These are phyloP conservation scores for Agelas oroides DNA, from an alignment of 37 sponge, comb jelly and placozoan species.

Conservation along the genomic window DNA sequence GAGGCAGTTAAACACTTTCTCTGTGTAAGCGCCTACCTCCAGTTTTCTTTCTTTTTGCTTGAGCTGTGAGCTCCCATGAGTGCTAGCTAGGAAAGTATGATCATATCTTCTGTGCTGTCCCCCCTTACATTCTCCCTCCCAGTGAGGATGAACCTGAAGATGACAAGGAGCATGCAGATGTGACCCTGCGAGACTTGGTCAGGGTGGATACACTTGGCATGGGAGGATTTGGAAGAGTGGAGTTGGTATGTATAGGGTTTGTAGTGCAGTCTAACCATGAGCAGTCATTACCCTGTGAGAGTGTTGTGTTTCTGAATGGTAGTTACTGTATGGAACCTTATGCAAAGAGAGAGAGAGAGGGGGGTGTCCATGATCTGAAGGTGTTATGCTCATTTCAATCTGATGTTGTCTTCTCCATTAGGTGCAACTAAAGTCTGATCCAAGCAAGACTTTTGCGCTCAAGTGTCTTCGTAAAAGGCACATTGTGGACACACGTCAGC, in stretches of 20 bases:
- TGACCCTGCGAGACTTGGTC: conserved; percentile 79
- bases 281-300: background rate
- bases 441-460: conserved; percentile 87
- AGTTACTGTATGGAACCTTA: too few relatives aligned
- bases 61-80: too few relatives aligned
- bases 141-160: conserved; percentile 26
- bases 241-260: conserved; percentile 78
- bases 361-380: too few relatives aligned
- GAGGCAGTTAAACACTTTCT: too few relatives aligned
- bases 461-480: conserved; percentile 97
- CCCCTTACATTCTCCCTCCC: background rate
- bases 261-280: background rate
- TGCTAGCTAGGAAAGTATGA: too few relatives aligned
- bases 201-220: conserved; percentile 92
- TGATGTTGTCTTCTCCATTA: conserved; percentile 1
- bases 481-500: conserved; percentile 98
- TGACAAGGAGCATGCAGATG: conserved; percentile 58
- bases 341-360: too few relatives aligned
- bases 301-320: background rate
- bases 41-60: too few relatives aligned
- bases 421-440: conserved; percentile 75
- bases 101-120: too few relatives aligned
- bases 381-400: too few relatives aligned
- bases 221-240: conserved; percentile 99
- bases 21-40: too few relatives aligned